phyloP scores from a whole-genome alignment of 2,113 vertebrate species.

The Leucopsar rothschildi region DNA sequence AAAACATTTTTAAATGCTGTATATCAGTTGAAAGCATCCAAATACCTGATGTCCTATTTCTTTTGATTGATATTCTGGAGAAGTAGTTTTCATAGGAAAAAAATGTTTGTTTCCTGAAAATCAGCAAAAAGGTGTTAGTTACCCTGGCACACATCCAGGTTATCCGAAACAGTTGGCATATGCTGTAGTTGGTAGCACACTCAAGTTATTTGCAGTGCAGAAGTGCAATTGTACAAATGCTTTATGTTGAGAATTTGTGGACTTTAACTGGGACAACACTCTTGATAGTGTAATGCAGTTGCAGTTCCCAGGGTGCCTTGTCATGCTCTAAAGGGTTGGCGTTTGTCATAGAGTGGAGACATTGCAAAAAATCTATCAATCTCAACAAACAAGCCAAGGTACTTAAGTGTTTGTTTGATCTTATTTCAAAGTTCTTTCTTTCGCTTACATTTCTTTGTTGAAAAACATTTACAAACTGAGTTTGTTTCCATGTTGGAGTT shows the following conservation, averaged over 20 bases:
- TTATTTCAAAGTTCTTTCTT: not conserved
- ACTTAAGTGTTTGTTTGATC: not conserved
- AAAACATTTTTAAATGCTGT: not conserved
- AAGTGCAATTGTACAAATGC: not conserved
- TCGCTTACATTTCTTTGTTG: not conserved
- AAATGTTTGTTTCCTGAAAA: not conserved
- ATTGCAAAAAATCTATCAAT: not conserved
- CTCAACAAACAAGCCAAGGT: not conserved
- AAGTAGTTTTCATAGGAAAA: not conserved
- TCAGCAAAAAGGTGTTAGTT: not conserved
- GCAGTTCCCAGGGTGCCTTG: not conserved
- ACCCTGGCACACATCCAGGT: not conserved
- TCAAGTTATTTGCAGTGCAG: not conserved
- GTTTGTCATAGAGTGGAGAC: not conserved
- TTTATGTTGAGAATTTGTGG: not conserved
- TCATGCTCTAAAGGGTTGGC: not conserved
- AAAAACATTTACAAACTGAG: not conserved
- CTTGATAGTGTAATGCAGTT: not conserved
- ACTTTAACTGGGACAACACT: not conserved
- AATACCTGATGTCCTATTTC: not conserved
- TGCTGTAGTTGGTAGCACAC: not conserved
- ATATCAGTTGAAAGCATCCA: not conserved
- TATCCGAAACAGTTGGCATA: fast-evolving
- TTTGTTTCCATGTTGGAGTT: not conserved
- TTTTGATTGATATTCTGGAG: not conserved